Evolutionary conservation across 2,113 vertebrate species (phyloP), one percentile per base, ranked within the genome.

Genomic region (Tautogolabrus adspersus): DNA sequence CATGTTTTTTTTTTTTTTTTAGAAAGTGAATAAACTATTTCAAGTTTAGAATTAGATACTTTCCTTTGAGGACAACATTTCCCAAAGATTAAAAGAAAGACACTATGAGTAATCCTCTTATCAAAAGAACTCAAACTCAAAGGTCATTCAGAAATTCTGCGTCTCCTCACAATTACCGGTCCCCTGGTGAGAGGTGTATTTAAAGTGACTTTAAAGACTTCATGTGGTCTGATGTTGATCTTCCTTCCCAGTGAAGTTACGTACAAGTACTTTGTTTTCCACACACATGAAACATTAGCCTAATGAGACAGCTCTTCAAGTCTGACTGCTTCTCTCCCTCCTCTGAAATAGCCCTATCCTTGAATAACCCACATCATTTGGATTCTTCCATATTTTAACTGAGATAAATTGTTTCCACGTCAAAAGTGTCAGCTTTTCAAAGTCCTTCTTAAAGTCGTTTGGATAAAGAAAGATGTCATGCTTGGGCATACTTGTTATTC

Each of bases 131-230:
- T 78, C 30, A 37, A 19, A 73, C 54, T 62, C 30, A 74, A 49
- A 83, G 66, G 82, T 78, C 60, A 83, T 49, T 65, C 62, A 64
- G 46, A 72, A 74, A 71, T 77, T 72, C 61, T 59, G 42, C 46
- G n/a, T n/a, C 42, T 21, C 6, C 30, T 47, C 23, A 22, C 52
- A 87, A 87, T 88, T 77, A 82, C 26, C 0, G 3, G 3, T 21
- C 54, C 67, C 78, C 76, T 22, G 67, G 22, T 57, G 83, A 72
- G 61, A 60, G 44, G 47, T 54, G 46, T 52, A 58, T 83, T 81
- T 77, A 2, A 75, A 83, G 74, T 78, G 49, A 57, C 81, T 90
- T 87, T 34, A 82, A 79, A 74, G 37, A 74, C 70, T 79, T 62
- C 40, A 61, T 64, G 11, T 56, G 15, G 65, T 67, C 58, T 62